These are phyloP conservation scores for Aegithalos caudatus DNA, from an alignment of 2,113 vertebrate species.

Conservation along the genomic window DNA sequence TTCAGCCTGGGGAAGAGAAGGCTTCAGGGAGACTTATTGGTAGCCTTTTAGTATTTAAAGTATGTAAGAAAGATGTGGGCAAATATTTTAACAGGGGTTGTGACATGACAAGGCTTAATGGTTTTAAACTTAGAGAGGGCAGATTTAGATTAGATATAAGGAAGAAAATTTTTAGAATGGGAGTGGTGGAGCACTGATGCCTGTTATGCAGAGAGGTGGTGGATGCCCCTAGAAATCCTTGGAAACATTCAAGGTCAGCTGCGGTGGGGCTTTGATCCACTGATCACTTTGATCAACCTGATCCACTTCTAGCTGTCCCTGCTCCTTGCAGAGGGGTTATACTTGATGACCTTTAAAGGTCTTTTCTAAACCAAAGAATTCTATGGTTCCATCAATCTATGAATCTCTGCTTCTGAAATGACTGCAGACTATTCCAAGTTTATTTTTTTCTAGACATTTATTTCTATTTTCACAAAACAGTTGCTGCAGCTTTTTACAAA, in stretches of 20 bases:
- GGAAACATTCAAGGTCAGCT: not conserved
- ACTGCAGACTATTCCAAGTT: not conserved
- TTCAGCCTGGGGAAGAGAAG: not conserved
- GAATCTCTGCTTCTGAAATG: not conserved
- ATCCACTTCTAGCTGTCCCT: not conserved
- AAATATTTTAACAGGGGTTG: not conserved
- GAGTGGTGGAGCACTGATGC: not conserved
- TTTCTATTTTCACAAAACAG: not conserved
- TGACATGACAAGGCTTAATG: not conserved
- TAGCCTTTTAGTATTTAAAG: not conserved
- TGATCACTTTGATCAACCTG: not conserved
- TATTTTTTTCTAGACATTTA: not conserved
- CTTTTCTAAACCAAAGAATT: not conserved
- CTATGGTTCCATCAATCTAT: not conserved
- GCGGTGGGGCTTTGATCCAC: not conserved
- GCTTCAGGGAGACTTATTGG: not conserved
- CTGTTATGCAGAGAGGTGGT: not conserved
- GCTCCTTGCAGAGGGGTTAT: not conserved
- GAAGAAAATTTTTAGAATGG: not conserved
- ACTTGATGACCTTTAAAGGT: not conserved
- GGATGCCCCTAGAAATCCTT: not conserved
- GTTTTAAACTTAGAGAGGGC: not conserved
- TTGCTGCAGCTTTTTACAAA: not conserved
- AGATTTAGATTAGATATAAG: not conserved
- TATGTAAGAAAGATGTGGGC: not conserved